These are phyloP conservation scores for Archips xylosteana DNA, from an alignment of 2,888 invertebrate species.

Conservation along the genomic window DNA sequence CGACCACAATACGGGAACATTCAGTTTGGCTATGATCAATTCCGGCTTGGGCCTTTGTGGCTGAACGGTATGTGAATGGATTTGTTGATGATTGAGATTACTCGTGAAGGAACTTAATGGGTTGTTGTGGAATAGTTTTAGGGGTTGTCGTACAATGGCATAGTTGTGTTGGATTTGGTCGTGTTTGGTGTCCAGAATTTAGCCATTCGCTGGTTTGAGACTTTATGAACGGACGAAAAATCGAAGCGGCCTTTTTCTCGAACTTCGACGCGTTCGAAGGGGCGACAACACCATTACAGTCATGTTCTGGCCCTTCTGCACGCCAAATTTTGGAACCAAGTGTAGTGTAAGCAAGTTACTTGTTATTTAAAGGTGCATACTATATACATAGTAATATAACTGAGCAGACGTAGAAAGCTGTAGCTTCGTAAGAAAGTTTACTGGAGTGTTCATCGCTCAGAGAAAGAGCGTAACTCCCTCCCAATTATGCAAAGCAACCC, in stretches of 20 bases:
- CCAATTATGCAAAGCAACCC: slow-evolving; percentile 75
- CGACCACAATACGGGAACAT: slow-evolving; percentile 52
- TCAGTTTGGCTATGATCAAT: slow-evolving; percentile 52
- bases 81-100: slow-evolving; percentile 40
- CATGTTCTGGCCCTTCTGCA: too few relatives aligned
- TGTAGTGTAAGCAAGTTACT: too few relatives aligned
- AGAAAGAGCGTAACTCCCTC: slow-evolving; percentile 52
- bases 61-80: slow-evolving; percentile 42
- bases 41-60: slow-evolving; percentile 42
- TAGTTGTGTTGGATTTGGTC: background rate
- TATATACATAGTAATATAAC: slow-evolving; percentile 6
- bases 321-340: too few relatives aligned
- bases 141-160: background rate
- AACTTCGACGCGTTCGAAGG: too few relatives aligned
- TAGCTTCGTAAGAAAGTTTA: slow-evolving; percentile 63
- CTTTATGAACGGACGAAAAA: background rate
- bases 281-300: too few relatives aligned
- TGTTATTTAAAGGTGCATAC: background rate
- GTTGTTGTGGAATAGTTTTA: slow-evolving; percentile 32
- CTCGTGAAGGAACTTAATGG: slow-evolving; percentile 32
- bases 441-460: slow-evolving; percentile 53
- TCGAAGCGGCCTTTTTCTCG: too few relatives aligned
- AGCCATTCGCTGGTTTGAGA: background rate
- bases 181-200: background rate
- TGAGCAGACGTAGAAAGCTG: slow-evolving; percentile 33